These are phyloP conservation scores for Lineus longissimus DNA, from an alignment of 1,140 invertebrate species.

Conservation along the genomic window DNA sequence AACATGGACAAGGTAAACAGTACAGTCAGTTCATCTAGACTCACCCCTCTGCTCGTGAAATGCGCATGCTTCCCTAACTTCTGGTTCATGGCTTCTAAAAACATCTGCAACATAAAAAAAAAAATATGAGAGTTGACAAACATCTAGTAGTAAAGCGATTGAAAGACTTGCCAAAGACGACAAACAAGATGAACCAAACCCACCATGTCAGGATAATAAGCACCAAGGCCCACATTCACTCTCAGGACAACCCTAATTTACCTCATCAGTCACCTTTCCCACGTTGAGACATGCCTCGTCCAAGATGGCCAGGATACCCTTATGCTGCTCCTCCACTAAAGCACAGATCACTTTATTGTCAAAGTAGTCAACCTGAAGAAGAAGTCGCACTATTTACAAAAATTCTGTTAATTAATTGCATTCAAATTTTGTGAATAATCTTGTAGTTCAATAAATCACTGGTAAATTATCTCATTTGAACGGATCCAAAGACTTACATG, in stretches of 20 bases:
- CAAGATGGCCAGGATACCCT: slow-evolving; percentile 87
- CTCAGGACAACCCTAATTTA: too few relatives aligned
- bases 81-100: slow-evolving; percentile 89
- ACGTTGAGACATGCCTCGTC: slow-evolving; percentile 93
- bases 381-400: background rate
- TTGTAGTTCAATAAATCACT: too few relatives aligned
- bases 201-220: too few relatives aligned
- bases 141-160: background rate
- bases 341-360: slow-evolving; percentile 80
- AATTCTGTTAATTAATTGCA: background rate
- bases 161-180: background rate
- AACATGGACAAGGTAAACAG: too few relatives aligned
- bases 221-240: too few relatives aligned
- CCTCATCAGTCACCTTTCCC: slow-evolving; percentile 84
- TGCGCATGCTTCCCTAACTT: slow-evolving; percentile 82
- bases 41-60: slow-evolving; percentile 78
- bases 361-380: slow-evolving; percentile 74
- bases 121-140: slow-evolving; percentile 7
- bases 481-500: slow-evolving; percentile 29
- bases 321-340: slow-evolving; percentile 86
- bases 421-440: too few relatives aligned
- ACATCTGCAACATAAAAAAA: slow-evolving; percentile 59
- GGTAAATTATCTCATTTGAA: too few relatives aligned
- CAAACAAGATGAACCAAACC: too few relatives aligned
- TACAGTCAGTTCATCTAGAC: slow-evolving; percentile 3